Conservation (phyloP, 2,888 invertebrate species). For the Amiota communis region DNA sequence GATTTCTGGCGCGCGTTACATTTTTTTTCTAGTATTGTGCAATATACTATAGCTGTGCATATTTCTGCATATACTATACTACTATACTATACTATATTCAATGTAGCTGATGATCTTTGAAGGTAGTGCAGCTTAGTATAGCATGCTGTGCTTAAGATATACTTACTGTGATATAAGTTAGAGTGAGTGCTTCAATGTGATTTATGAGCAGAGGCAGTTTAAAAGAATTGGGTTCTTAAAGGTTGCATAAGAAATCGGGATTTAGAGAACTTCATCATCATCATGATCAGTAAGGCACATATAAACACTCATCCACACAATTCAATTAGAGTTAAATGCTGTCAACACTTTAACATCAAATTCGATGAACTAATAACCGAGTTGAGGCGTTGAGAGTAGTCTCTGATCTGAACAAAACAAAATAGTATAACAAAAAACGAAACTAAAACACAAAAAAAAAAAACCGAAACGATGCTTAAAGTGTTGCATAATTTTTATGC, state of each 20-base stretch:
- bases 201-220: not conserved
- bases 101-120: conserved; percentile 15
- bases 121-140: too few species aligned
- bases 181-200: not conserved
- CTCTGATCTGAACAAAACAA: not conserved
- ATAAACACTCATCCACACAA: conserved; percentile 39
- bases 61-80: conserved; percentile 10
- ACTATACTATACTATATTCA: not conserved
- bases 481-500: conserved; percentile 63
- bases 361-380: conserved; percentile 50
- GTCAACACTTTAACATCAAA: conserved; percentile 50
- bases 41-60: conserved; percentile 22
- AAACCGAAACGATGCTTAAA: conserved; percentile 1
- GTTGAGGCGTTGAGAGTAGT: conserved; percentile 20
- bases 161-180: not conserved
- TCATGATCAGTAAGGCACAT: not conserved
- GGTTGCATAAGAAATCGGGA: conserved; percentile 25
- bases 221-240: conserved; percentile 17
- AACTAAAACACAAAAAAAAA: conserved; percentile 22
- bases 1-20: conserved; percentile 52
- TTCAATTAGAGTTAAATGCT: conserved; percentile 65
- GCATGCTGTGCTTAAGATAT: conserved; percentile 24
- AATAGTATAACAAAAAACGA: conserved; percentile 15
- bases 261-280: not conserved
- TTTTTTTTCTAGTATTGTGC: conserved; percentile 14